Conservation (phyloP, 1,140 invertebrate species). For the Geopemphigus sp. region DNA sequence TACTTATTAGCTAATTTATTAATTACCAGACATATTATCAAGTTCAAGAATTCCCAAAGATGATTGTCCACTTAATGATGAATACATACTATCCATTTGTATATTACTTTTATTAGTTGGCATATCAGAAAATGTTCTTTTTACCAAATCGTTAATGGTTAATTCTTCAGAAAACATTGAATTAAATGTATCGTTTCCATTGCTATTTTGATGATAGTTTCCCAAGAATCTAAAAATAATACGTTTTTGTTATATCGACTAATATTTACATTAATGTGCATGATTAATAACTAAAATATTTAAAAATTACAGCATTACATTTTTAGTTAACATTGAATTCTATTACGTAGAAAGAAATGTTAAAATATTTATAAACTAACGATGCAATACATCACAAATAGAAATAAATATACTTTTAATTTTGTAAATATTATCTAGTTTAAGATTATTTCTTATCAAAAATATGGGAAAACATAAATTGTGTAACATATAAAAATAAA, state of each 20-base stretch:
- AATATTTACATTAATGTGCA: background rate
- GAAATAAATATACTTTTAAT: no score
- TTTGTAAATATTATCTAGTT: no score
- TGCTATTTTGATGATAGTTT: background rate
- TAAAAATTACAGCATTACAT: background rate
- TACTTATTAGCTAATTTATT: background rate
- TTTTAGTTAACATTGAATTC: background rate
- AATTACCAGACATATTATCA: conserved; percentile 42
- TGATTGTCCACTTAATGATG: conserved; percentile 27
- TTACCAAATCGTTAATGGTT: conserved; percentile 3
- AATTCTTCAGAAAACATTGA: conserved; percentile 36
- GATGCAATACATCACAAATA: no score
- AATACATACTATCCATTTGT: conserved; percentile 34
- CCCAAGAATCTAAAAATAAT: conserved; percentile 2
- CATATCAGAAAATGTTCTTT: conserved; percentile 4
- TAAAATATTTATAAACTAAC: no score
- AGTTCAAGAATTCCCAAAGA: conserved; percentile 38
- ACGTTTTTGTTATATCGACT: background rate
- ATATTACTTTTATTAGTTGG: background rate
- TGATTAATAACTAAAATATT: background rate
- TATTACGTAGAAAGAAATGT: background rate
- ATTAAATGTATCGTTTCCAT: conserved; percentile 15
- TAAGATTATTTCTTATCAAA: no score
- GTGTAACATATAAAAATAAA: no score
- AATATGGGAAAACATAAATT: no score